Evolutionary conservation across 37 sponge, comb jelly and placozoan species (phyloP).

Genomic region (Halisarca cf. caerulea): DNA sequence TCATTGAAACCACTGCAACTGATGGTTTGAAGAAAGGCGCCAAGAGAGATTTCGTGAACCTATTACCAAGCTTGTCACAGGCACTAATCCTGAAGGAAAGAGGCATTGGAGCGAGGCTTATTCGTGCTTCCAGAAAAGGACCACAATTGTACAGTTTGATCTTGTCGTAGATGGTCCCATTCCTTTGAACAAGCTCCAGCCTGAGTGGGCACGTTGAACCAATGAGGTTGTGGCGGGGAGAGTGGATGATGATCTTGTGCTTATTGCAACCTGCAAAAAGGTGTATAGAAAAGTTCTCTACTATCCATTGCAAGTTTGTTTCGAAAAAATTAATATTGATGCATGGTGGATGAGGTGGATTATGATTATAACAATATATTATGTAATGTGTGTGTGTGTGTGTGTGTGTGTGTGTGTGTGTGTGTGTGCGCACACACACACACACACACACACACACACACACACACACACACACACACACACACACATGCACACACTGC

Average conservation of each 20-base stretch:
- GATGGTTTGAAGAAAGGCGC: background rate
- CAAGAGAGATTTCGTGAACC: background rate
- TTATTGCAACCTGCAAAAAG: background rate
- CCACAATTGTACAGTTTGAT: background rate
- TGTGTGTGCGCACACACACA: background rate
- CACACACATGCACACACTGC: background rate
- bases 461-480: background rate
- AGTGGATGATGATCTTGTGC: background rate
- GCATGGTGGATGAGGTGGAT: no score
- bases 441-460: background rate
- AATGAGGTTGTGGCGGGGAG: background rate
- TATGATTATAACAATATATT: no score
- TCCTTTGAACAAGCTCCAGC: background rate
- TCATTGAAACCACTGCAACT: background rate
- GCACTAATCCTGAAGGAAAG: background rate
- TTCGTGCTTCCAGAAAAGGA: background rate
- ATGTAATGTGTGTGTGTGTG: constrained; percentile 28
- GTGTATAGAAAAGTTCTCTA: background rate
- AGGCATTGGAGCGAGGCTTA: background rate
- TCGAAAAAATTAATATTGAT: no score
- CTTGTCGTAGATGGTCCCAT: background rate
- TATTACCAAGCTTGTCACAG: background rate
- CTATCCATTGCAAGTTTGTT: no score
- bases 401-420: background rate
- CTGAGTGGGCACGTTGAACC: background rate